Base-by-base conservation (phyloP, 2,797 vertebrate species). In the Sebastes vulpes region DNA sequence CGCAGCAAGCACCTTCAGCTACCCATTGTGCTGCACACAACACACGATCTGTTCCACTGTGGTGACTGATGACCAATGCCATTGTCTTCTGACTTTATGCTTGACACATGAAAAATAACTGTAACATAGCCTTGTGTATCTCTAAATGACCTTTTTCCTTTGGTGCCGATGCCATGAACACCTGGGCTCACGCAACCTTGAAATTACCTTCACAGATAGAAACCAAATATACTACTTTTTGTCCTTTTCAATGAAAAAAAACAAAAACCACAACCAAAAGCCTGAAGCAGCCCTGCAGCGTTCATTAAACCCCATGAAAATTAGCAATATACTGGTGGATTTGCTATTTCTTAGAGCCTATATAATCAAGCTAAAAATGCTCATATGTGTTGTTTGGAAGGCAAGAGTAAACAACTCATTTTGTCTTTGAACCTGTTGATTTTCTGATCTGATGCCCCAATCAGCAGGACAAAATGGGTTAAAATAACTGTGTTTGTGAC, bases 31-130 rank as follows among this genome's bases (percentile, higher is more conserved):
- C 53, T 66, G 28, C 73, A 69, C 21, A 72, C 29, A 56, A 52
- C 54, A 59, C 54, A 59, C 6, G 10, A n/a, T 53, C 54, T 11
- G 23, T 32, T 67, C 46, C 25, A 54, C 64, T 10, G 25, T 6
- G 6, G 12, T 72, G 63, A 76, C 64, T 65, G 64, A 60, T 85
- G 78, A 88, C 67, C 53, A 26, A 10, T 32, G 57, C 52, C 69
- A 25, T 7, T 46, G 54, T 77, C 54, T 72, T 53, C 42, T 59
- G 69, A 74, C 67, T 82, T 69, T 52, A 50, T 42, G 65, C 61
- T 48, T 73, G 71, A 14, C 52, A 79, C 50, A 31, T 68, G 20
- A 80, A 79, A 78, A 80, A 77, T 65, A 64, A 68, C 48, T 64
- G 50, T 31, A 61, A 72, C 58, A n/a, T 11, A 14, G 57, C 14